Evolutionary conservation across 1,140 invertebrate species (phyloP), one percentile per base, ranked within the genome.

Genomic region (Penaeus chinensis): DNA sequence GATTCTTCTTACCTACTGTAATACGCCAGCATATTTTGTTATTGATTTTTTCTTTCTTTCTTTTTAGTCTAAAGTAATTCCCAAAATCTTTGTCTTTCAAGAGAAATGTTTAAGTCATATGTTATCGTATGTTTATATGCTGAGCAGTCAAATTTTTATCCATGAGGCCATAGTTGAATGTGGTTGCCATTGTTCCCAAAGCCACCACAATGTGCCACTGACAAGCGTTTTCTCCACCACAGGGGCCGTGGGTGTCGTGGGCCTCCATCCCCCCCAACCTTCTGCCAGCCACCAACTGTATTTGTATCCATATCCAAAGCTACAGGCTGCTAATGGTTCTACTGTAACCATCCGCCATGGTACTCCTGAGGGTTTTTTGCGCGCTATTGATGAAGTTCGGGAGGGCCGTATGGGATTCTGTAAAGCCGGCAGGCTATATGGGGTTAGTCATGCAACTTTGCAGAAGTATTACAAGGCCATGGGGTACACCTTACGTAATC

Each of bases 361-460:
- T 69, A 88, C 86, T 20, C 79, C 86, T 90, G 95, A 96, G 91
- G 96, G 96, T 91, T 96, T 96, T 91, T 94, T 96, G 81, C 92
- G 94, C 7, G 96, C 96, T 0, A 92, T 96, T 27, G 95, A 96
- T 91, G 96, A 95, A 0, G 96, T 96, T 0, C 93, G 95, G 37
- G 95, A 94, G 89, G 96, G 96, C n/a, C 95, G 95, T 27, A 96
- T 96, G 85, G 96, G 96, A 3, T 96, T 96, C 92, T 96, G 96
- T 92, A 96, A 96, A 90, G 96, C 96, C 13, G 96, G 96, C 0
- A 93, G 95, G 54, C 94, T 96, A 92, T 96, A 95, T 91, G 96
- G 96, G n/a, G 89, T 90, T 42, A 90, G 85, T 76, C 89, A 90
- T 78, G 87, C 87, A 42, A 89, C 89, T 47, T 81, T 90, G 19